These are phyloP conservation scores for Eristalinus sepulchralis DNA, from an alignment of 2,888 invertebrate genomes.

Conservation along the genomic window DNA sequence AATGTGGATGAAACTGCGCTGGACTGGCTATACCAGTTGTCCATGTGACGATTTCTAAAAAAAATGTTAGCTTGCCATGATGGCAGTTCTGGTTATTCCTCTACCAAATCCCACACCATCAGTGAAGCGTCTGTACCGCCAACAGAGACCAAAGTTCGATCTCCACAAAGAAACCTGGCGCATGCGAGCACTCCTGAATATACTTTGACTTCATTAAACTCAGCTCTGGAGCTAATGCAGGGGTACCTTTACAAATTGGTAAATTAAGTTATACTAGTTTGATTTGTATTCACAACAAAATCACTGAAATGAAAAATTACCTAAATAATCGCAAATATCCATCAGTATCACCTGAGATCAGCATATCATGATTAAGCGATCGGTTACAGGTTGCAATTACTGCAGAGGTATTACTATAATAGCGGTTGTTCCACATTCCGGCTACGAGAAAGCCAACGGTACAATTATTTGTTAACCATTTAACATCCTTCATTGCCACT, in stretches of 20 bases:
- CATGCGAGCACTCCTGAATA: slow-evolving; percentile 92
- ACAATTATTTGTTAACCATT: slow-evolving; percentile 93
- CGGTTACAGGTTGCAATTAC: slow-evolving; percentile 90
- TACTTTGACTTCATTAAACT: slow-evolving; percentile 93
- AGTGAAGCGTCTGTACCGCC: slow-evolving; percentile 94
- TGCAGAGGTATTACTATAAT: slow-evolving; percentile 92
- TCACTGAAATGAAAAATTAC: slow-evolving; percentile 80
- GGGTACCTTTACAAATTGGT: slow-evolving; percentile 86
- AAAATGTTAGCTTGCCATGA: slow-evolving; percentile 78
- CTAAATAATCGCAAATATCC: slow-evolving; percentile 93
- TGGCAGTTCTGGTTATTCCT: slow-evolving; percentile 82
- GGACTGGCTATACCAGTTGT: slow-evolving; percentile 78
- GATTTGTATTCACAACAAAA: neutral
- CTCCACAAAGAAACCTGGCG: slow-evolving; percentile 92
- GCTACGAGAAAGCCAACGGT: slow-evolving; percentile 93
- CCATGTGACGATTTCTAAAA: slow-evolving; percentile 76
- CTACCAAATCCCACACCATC: slow-evolving; percentile 93
- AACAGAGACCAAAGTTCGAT: slow-evolving; percentile 91
- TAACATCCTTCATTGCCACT: slow-evolving; percentile 93
- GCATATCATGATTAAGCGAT: slow-evolving; percentile 90
- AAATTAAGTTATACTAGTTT: neutral
- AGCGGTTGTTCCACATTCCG: slow-evolving; percentile 95
- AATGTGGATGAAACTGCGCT: slow-evolving; percentile 79
- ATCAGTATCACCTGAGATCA: slow-evolving; percentile 93
- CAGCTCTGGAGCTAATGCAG: slow-evolving; percentile 91